Percentiles rank a stretch among this genome's conserved stretches.
phyloP scores from a whole-genome alignment of 1,140 invertebrate species.

The Zaprionus tsacasi region DNA sequence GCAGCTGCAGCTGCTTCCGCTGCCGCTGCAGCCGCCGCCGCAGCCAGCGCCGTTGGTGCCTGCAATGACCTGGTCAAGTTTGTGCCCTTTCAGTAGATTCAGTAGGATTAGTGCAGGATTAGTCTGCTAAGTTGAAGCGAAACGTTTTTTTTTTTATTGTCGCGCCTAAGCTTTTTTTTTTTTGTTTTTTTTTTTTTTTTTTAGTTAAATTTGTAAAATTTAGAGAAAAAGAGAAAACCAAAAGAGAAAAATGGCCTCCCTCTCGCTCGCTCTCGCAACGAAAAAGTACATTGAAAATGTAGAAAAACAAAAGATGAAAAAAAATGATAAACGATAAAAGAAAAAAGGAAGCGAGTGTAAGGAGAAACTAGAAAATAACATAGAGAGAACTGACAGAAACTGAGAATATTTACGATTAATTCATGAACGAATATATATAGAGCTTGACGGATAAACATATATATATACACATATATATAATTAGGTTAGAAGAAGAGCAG shows the following conservation, averaged over 20 bases:
- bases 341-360: not conserved
- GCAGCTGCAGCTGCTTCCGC: not conserved
- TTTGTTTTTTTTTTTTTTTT: not conserved
- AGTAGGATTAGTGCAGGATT: not conserved
- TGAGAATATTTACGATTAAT: not conserved
- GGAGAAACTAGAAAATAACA: not conserved
- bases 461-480: not conserved
- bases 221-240: not conserved
- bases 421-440: not conserved
- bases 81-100: slow-evolving; percentile 55
- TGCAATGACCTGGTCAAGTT: slow-evolving; percentile 51
- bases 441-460: not conserved
- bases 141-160: not conserved
- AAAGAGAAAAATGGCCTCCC: not conserved
- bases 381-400: not conserved
- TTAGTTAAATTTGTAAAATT: not conserved
- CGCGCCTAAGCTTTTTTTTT: not conserved
- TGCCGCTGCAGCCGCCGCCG: not conserved
- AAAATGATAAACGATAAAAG: not conserved
- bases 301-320: not conserved
- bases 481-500: not conserved
- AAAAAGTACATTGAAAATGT: slow-evolving; percentile 2
- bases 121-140: not conserved
- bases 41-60: not conserved
- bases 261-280: not conserved